A percentile compares a stretch with the other conserved stretches of the same genome.
Conservation (phyloP, 2,113 vertebrate species). For the Tragelaphus imberbis region DNA sequence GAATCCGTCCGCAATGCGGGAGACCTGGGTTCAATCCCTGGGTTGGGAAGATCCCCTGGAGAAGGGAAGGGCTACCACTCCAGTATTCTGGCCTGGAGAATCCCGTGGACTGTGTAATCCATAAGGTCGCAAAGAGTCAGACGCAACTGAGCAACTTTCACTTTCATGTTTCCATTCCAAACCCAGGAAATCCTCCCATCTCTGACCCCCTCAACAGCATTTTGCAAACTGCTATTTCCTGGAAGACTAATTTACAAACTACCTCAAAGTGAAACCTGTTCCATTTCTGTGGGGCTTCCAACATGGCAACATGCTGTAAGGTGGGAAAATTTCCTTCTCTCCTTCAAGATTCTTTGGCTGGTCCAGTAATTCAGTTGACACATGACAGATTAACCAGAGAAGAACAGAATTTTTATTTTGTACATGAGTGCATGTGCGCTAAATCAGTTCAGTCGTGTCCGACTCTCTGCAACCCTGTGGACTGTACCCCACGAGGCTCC, state of each 20-base stretch:
- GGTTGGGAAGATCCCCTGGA: neutral
- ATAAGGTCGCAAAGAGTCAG: neutral
- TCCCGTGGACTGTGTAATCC: neutral
- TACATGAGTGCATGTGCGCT: fast-evolving
- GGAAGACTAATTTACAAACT: neutral
- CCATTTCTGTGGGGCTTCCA: neutral
- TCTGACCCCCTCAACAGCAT: neutral
- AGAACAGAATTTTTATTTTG: neutral
- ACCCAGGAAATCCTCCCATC: neutral
- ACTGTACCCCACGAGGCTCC: neutral
- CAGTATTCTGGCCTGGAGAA: neutral
- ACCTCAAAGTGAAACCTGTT: neutral
- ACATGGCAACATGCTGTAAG: neutral
- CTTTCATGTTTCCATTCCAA: neutral
- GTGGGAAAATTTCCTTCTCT: neutral
- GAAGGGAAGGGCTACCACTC: neutral
- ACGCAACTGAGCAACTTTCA: neutral
- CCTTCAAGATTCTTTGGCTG: neutral
- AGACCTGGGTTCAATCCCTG: neutral
- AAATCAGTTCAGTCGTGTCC: fast-evolving
- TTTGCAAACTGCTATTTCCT: slow-evolving; percentile 7
- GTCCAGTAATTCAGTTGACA: neutral
- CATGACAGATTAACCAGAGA: neutral
- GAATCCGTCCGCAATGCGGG: fast-evolving
- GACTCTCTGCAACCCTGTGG: neutral